A percentile compares a stretch with the other conserved stretches of the same genome.
Evolutionary conservation across 2,113 vertebrate species (phyloP).

Genomic region (Colaptes auratus): DNA sequence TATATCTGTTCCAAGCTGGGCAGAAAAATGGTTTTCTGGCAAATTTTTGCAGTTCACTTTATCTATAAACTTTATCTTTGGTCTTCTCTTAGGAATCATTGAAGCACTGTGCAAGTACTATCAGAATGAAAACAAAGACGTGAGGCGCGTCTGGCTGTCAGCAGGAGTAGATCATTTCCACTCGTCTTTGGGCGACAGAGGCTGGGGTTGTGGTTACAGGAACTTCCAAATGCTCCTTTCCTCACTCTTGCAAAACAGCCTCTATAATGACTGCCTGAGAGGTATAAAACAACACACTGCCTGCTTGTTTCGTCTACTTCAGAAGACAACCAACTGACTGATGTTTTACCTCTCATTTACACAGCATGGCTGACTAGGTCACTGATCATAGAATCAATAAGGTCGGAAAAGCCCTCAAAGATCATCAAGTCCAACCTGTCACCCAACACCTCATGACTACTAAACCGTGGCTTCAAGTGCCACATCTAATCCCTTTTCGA

Average conservation of each 20-base stretch:
- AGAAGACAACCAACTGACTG: not conserved
- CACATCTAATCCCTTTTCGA: too few relatives aligned
- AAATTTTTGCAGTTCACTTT: not conserved
- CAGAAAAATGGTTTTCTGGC: not conserved
- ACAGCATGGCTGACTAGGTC: not conserved
- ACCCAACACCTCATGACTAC: too few relatives aligned
- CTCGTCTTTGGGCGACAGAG: constrained; percentile 86
- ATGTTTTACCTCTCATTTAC: not conserved
- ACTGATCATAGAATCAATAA: not conserved
- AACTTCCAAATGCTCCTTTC: constrained; percentile 97
- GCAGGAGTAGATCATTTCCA: constrained; percentile 87
- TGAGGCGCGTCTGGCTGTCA: constrained; percentile 87
- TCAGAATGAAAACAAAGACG: constrained; percentile 79
- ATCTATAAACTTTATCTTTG: not conserved
- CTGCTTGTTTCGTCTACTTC: not conserved
- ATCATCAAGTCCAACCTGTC: too few relatives aligned
- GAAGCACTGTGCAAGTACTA: constrained; percentile 82
- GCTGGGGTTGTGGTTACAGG: constrained; percentile 97
- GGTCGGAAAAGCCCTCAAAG: too few relatives aligned
- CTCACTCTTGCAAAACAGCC: constrained; percentile 80
- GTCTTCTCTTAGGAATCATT: constrained; percentile 78
- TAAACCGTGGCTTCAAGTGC: too few relatives aligned
- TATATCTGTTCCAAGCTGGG: not conserved
- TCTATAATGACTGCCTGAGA: constrained; percentile 77
- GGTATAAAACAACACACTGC: constrained; percentile 71